These are phyloP conservation scores for Scotopteryx bipunctaria DNA, from an alignment of 2,888 invertebrate genomes.

Conservation along the genomic window DNA sequence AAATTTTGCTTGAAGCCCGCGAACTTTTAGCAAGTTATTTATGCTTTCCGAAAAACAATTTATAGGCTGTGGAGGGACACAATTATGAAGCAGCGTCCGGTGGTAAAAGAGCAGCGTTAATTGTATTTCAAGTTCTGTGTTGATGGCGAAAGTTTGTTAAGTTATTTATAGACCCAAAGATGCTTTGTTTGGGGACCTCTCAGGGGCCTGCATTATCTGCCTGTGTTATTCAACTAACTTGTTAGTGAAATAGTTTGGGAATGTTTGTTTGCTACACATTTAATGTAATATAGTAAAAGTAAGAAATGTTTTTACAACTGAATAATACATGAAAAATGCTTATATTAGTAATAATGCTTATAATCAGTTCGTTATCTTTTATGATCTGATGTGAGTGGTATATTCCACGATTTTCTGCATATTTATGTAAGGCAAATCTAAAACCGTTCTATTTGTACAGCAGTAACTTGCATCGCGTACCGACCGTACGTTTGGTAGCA, in stretches of 20 bases:
- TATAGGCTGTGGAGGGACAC: slow-evolving; percentile 33
- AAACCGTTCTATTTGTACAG: slow-evolving; percentile 3
- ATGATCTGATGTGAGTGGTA: too few relatives aligned
- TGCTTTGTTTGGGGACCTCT: background rate
- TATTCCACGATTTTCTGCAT: too few relatives aligned
- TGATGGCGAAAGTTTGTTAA: slow-evolving; percentile 17
- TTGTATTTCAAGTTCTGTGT: slow-evolving; percentile 17
- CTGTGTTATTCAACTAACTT: too few relatives aligned
- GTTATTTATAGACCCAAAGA: slow-evolving; percentile 7
- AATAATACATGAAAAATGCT: too few relatives aligned
- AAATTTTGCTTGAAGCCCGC: slow-evolving; percentile 33
- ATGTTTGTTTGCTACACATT: too few relatives aligned
- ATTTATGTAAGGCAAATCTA: background rate
- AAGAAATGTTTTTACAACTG: too few relatives aligned
- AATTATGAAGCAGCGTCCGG: slow-evolving; percentile 34
- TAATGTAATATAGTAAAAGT: too few relatives aligned
- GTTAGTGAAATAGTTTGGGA: too few relatives aligned
- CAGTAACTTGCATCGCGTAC: slow-evolving; percentile 11
- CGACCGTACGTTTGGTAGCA: slow-evolving; percentile 28
- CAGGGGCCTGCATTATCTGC: too few relatives aligned
- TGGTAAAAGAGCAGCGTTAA: slow-evolving; percentile 23
- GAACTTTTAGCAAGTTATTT: slow-evolving; percentile 38
- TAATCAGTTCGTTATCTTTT: too few relatives aligned
- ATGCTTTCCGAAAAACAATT: slow-evolving; percentile 42
- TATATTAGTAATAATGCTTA: too few relatives aligned